Evolutionary conservation across 1,140 invertebrate species (phyloP).

Genomic region (Littorina saxatilis): DNA sequence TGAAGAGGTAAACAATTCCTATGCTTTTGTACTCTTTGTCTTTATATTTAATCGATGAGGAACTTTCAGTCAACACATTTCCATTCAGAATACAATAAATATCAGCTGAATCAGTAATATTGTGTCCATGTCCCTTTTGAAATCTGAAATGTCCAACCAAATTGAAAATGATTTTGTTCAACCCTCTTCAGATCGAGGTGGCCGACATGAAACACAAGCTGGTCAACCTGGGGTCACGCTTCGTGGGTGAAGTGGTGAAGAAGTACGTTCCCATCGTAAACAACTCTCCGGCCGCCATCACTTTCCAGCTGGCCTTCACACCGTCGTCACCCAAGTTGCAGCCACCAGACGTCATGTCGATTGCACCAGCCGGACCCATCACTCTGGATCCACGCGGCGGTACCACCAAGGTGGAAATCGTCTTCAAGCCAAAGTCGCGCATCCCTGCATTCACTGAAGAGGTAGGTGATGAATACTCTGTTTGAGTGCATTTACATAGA

Average conservation of each 20-base stretch:
- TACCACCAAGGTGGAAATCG: slow-evolving; percentile 66
- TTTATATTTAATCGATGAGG: too few relatives aligned
- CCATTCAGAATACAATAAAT: too few relatives aligned
- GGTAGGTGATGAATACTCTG: slow-evolving; percentile 47
- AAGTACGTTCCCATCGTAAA: slow-evolving; percentile 72
- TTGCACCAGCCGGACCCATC: slow-evolving; percentile 63
- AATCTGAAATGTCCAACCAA: too few relatives aligned
- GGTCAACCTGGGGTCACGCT: slow-evolving; percentile 70
- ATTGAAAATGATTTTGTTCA: too few relatives aligned
- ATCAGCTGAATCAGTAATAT: too few relatives aligned
- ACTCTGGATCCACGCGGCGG: slow-evolving; percentile 69
- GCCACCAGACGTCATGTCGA: slow-evolving; percentile 57
- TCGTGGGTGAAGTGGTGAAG: slow-evolving; percentile 68
- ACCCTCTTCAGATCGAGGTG: slow-evolving; percentile 73
- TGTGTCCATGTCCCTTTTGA: too few relatives aligned
- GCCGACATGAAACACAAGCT: slow-evolving; percentile 70
- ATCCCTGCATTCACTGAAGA: slow-evolving; percentile 74
- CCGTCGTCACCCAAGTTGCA: slow-evolving; percentile 65
- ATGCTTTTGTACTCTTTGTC: too few relatives aligned
- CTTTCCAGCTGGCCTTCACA: slow-evolving; percentile 68
- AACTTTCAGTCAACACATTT: too few relatives aligned
- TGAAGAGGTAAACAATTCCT: too few relatives aligned
- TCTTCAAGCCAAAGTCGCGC: slow-evolving; percentile 67
- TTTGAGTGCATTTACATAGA: too few relatives aligned
- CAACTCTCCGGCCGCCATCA: slow-evolving; percentile 73